These are phyloP conservation scores for Euglossa dilemma DNA, from an alignment of 1,140 invertebrate species.

Conservation along the genomic window DNA sequence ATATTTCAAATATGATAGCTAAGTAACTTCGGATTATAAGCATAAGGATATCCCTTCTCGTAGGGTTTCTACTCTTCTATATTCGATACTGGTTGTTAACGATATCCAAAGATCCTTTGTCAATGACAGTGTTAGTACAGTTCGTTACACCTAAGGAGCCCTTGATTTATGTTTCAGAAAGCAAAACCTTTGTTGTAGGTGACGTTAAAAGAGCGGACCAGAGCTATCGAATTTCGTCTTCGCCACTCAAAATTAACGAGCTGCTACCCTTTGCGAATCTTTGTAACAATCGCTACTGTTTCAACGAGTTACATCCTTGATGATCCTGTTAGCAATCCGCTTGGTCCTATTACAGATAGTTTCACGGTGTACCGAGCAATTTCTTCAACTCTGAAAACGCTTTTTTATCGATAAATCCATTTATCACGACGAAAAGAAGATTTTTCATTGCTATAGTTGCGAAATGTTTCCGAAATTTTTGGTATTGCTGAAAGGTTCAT, in stretches of 20 bases:
- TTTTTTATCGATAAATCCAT: not conserved
- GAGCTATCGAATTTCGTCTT: conserved; percentile 61
- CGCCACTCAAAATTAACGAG: conserved; percentile 60
- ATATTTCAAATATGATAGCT: no score
- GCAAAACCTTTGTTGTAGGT: conserved; percentile 50
- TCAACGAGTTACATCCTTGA: conserved; percentile 29
- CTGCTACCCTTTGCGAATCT: conserved; percentile 53
- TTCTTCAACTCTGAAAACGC: not conserved
- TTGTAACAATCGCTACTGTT: conserved; percentile 52
- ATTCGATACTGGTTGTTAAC: conserved; percentile 50
- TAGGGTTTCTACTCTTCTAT: conserved; percentile 17
- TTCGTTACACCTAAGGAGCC: conserved; percentile 59
- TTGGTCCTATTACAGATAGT: conserved; percentile 37
- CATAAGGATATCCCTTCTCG: not conserved
- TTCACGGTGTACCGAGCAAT: not conserved
- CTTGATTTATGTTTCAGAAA: conserved; percentile 50
- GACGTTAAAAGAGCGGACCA: conserved; percentile 41
- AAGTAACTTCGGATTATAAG: not conserved
- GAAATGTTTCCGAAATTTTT: no score
- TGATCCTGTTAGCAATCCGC: conserved; percentile 49
- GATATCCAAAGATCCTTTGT: conserved; percentile 55
- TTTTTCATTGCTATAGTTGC: no score
- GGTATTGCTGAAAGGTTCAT: no score
- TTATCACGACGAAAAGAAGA: not conserved
- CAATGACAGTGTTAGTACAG: conserved; percentile 28